These are phyloP conservation scores for Nannoperca australis DNA, from an alignment of 2,797 vertebrate genomes.

Conservation along the genomic window DNA sequence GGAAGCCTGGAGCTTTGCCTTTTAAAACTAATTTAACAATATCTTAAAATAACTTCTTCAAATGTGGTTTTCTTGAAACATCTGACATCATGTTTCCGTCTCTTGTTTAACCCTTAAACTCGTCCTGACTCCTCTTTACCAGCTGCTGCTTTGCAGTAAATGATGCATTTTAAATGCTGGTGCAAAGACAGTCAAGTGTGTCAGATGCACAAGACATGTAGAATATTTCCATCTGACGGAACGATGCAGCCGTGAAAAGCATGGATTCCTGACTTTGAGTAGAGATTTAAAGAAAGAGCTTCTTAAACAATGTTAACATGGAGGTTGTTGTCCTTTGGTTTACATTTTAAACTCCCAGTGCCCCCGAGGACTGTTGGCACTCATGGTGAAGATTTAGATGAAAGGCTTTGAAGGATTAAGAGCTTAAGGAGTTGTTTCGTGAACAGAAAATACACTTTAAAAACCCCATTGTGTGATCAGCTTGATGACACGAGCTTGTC, in stretches of 20 bases:
- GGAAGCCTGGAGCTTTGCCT: too few relatives aligned
- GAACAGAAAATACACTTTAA: constrained; percentile 25
- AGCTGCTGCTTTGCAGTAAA: not conserved
- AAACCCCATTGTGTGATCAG: not conserved
- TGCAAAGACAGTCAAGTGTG: not conserved
- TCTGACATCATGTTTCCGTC: not conserved
- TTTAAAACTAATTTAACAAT: not conserved
- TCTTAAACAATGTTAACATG: not conserved
- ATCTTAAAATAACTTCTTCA: not conserved
- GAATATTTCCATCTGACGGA: not conserved
- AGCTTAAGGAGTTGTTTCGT: constrained; percentile 5
- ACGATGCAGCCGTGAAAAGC: not conserved
- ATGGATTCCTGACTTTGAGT: not conserved
- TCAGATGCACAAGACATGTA: not conserved
- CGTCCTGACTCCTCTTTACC: not conserved
- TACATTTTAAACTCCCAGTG: not conserved
- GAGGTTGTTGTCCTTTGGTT: not conserved
- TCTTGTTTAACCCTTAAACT: not conserved
- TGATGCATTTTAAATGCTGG: not conserved
- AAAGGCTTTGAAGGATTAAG: constrained; percentile 15
- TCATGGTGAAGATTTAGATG: not conserved
- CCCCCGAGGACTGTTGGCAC: not conserved
- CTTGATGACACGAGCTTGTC: not conserved
- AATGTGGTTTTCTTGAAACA: not conserved
- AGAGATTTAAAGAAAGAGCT: too few relatives aligned